phyloP scores from a whole-genome alignment of 2,797 vertebrate species.

The Catostomus latipinnis region DNA sequence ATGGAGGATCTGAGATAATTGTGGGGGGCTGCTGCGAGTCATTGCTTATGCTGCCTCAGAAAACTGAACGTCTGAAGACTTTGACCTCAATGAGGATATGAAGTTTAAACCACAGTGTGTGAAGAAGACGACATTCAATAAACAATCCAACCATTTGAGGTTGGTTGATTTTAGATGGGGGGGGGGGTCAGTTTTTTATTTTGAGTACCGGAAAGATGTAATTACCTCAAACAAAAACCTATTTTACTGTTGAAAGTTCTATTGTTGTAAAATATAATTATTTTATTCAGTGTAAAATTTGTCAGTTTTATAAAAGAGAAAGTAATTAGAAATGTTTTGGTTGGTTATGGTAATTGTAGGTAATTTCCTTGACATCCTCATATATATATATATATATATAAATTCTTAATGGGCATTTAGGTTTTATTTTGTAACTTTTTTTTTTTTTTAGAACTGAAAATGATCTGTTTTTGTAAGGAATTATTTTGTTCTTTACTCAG shows the following conservation, averaged over 20 bases:
- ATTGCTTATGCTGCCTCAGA: slow-evolving; percentile 46
- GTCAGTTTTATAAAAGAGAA: slow-evolving; percentile 76
- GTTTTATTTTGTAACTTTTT: slow-evolving; percentile 54
- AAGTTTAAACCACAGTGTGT: slow-evolving; percentile 56
- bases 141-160: slow-evolving; percentile 51
- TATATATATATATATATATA: slow-evolving; percentile 7
- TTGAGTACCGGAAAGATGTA: slow-evolving; percentile 77
- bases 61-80: slow-evolving; percentile 53
- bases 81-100: slow-evolving; percentile 65
- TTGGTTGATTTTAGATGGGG: slow-evolving; percentile 63
- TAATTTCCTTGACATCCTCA: slow-evolving; percentile 66
- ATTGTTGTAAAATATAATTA: slow-evolving; percentile 82
- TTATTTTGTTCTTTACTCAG: slow-evolving; percentile 45
- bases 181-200: slow-evolving; percentile 72
- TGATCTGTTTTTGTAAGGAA: slow-evolving; percentile 38
- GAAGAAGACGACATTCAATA: slow-evolving; percentile 39
- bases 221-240: slow-evolving; percentile 82
- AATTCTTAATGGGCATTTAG: slow-evolving; percentile 65
- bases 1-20: slow-evolving; percentile 32
- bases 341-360: slow-evolving; percentile 65
- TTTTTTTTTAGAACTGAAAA: slow-evolving; percentile 22
- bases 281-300: slow-evolving; percentile 82
- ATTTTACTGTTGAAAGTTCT: slow-evolving; percentile 81
- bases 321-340: slow-evolving; percentile 50
- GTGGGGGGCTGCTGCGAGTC: slow-evolving; percentile 40